Evolutionary conservation across 2,797 vertebrate genomes (phyloP).

Genomic region (Thunnus albacares): DNA sequence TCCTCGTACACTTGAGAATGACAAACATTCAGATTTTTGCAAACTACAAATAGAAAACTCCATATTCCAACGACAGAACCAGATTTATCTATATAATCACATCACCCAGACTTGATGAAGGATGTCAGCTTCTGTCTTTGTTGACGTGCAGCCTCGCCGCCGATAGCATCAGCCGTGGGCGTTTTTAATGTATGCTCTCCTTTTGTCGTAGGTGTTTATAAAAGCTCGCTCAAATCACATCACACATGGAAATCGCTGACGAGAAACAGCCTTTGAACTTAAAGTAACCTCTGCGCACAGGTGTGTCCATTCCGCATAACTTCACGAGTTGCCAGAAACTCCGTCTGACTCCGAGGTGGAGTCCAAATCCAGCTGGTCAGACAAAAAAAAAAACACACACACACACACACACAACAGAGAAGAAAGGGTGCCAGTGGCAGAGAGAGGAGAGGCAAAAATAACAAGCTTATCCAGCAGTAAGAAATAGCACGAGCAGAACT

Average conservation of each 20-base stretch:
- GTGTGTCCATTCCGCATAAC: constrained; percentile 6
- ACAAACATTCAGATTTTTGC: background rate
- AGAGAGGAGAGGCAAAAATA: constrained; percentile 10
- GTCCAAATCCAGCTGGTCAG: background rate
- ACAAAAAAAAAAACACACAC: background rate
- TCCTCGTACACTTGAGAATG: background rate
- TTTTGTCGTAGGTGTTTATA: background rate
- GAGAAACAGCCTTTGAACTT: too few relatives aligned
- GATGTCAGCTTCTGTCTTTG: background rate
- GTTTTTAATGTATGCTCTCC: background rate
- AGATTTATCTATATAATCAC: background rate
- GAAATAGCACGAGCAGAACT: background rate
- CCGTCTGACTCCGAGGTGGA: constrained; percentile 9
- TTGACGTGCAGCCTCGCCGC: background rate
- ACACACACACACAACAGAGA: background rate
- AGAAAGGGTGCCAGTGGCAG: background rate
- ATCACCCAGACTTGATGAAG: background rate
- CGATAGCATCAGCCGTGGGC: background rate
- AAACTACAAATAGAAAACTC: background rate
- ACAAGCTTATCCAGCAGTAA: background rate
- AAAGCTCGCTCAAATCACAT: background rate
- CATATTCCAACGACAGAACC: background rate
- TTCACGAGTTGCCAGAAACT: constrained; percentile 1
- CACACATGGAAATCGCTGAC: background rate
- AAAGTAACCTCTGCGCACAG: background rate